These are phyloP conservation scores for Amazona vittata DNA, from an alignment of 2,113 vertebrate genomes.

Conservation along the genomic window DNA sequence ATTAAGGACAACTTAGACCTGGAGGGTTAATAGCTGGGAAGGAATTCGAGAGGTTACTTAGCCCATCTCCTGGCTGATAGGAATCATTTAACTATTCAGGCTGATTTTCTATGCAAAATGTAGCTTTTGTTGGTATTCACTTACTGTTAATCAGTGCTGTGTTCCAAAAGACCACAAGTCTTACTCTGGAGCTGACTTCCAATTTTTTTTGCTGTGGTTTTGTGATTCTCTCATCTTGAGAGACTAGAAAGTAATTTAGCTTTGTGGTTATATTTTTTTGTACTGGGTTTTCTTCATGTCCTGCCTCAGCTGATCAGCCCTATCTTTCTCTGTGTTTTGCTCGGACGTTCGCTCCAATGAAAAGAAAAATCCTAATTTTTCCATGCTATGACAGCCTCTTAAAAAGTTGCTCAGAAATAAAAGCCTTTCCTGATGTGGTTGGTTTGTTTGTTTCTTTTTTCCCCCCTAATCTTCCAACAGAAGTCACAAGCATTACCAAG, in stretches of 20 bases:
- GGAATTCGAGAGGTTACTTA: background rate
- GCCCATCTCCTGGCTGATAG: background rate
- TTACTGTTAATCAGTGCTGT: background rate
- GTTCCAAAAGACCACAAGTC: background rate
- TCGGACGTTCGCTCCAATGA: background rate
- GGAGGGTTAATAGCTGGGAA: background rate
- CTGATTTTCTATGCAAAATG: background rate
- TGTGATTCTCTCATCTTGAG: background rate
- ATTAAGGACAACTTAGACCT: background rate
- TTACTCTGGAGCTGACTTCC: background rate
- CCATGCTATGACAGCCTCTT: background rate
- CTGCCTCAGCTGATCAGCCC: background rate
- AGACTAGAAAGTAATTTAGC: background rate
- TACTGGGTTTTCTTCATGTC: background rate
- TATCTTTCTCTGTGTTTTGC: background rate
- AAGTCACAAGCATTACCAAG: background rate
- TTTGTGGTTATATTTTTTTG: background rate
- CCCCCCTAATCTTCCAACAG: background rate
- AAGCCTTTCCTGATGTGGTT: background rate
- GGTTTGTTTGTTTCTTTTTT: fast-evolving
- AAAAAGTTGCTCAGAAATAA: background rate
- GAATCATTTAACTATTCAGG: background rate
- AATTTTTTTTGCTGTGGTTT: background rate
- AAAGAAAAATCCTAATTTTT: background rate
- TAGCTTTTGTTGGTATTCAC: background rate